Base-by-base conservation (phyloP, 2,888 invertebrate genomes). In the Bimastos eiseni region DNA sequence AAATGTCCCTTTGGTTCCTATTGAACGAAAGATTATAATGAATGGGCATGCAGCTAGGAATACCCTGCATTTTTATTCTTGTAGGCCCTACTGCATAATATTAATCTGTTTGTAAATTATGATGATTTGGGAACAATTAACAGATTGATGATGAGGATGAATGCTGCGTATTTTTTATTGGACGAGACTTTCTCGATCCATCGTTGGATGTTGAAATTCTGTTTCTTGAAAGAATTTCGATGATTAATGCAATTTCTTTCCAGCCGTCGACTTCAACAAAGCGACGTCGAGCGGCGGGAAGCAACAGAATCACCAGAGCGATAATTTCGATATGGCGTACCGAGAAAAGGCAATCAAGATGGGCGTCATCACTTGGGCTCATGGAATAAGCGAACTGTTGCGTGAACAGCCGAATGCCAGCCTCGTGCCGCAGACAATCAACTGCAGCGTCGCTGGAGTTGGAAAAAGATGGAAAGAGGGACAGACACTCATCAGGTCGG, bases 291-390 rank as follows among this genome's bases (percentile, higher is more conserved):
- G 86, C 21, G 36, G 86, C 34, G 5, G 34, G 6, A 86, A 86
- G 36, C 34, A 86, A 15, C 34, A 5, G 38, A 38, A 13, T 38
- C 38, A 33, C 83, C 33, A 3, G 34, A 86, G 86, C 37, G 36
- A 33, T 5, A 34, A 15, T 24, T 21, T 15, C 8, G 86, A 70
- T 0, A 86, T 86, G 86, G 34, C 34, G 11, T 86, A 36, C 37
- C 90, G 90, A 3, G 90, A 89, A 21, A 89, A 15, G 90, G n/a
- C 70, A 38, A 70, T 89, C 37, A 44, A 70, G 36, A 70, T 89
- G 90, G 90, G 33, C 4, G 30, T 70, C 34, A 70, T n/a, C 90
- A 49, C 90, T 19, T 89, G 90, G 90, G 90, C 70, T 19, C 49
- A 34, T 17, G 90, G 90, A 34, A 49, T 89, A 0, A 37, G 44